phyloP scores from a whole-genome alignment of 2,797 vertebrate genomes.

The Petrocephalus sullivani region DNA sequence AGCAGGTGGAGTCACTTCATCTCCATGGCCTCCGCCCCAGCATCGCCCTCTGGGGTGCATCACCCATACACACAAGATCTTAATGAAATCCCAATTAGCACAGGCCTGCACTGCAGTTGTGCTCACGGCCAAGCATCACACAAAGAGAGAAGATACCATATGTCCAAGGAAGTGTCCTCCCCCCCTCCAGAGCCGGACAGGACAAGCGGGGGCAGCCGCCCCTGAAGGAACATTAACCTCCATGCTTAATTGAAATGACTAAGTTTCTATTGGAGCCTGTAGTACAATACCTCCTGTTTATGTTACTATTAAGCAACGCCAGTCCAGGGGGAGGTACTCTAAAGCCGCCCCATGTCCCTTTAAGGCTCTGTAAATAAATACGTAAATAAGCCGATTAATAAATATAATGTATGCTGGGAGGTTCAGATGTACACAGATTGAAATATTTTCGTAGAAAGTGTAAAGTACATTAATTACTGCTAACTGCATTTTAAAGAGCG shows the following conservation, averaged over 20 bases:
- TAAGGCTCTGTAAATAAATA: not conserved
- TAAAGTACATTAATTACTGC: not conserved
- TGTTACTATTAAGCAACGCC: not conserved
- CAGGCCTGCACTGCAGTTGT: constrained; percentile 56
- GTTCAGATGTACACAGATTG: not conserved
- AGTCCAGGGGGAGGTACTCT: no score
- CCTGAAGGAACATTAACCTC: not conserved
- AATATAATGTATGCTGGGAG: not conserved
- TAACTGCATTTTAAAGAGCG: not conserved
- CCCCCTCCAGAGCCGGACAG: not conserved
- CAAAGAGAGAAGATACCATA: constrained; percentile 66
- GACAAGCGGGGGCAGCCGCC: not conserved
- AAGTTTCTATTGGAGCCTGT: not conserved
- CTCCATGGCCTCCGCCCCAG: constrained; percentile 4
- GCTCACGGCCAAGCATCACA: constrained; percentile 58
- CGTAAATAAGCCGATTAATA: not conserved
- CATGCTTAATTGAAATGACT: not conserved
- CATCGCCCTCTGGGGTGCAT: constrained; percentile 26
- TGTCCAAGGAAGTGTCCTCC: constrained; percentile 42
- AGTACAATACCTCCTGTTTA: not conserved
- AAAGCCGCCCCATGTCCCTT: not conserved
- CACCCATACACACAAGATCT: constrained; percentile 49
- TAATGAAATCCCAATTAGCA: constrained; percentile 77
- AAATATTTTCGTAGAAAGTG: not conserved
- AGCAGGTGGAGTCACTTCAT: constrained; percentile 66